Conservation (phyloP, 2,113 vertebrate genomes). For the Sterrhoptilus dennistouni region DNA sequence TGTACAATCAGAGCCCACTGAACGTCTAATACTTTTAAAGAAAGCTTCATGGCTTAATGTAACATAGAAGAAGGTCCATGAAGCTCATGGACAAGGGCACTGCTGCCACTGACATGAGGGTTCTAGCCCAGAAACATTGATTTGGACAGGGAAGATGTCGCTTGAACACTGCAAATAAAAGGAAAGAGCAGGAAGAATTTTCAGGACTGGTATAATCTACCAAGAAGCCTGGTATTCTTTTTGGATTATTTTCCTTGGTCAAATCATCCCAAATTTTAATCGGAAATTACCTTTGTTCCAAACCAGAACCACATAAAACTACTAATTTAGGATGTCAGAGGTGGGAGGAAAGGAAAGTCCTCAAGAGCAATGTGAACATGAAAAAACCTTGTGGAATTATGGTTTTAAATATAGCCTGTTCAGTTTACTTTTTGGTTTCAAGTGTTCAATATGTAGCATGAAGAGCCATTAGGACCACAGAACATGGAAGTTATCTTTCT, state of each 20-base stretch:
- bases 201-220: neutral
- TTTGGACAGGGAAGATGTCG: neutral
- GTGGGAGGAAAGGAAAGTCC: neutral
- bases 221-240: neutral
- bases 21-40: neutral
- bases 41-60: neutral
- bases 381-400: accelerated
- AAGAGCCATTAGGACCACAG: neutral
- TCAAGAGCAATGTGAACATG: neutral
- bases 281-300: neutral
- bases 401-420: neutral
- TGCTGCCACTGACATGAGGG: neutral
- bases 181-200: neutral
- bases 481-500: neutral
- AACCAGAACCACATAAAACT: neutral
- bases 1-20: neutral
- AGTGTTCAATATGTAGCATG: neutral
- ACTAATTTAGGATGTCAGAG: neutral
- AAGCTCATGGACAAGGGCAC: neutral
- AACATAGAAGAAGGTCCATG: neutral
- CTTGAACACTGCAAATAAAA: neutral
- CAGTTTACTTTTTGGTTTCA: neutral
- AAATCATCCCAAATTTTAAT: neutral
- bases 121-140: neutral
- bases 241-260: neutral